A percentile compares a stretch with the other conserved stretches of the same genome.
These are phyloP conservation scores for Acanthiza pusilla DNA, from an alignment of 2,797 vertebrate species.

Conservation along the genomic window DNA sequence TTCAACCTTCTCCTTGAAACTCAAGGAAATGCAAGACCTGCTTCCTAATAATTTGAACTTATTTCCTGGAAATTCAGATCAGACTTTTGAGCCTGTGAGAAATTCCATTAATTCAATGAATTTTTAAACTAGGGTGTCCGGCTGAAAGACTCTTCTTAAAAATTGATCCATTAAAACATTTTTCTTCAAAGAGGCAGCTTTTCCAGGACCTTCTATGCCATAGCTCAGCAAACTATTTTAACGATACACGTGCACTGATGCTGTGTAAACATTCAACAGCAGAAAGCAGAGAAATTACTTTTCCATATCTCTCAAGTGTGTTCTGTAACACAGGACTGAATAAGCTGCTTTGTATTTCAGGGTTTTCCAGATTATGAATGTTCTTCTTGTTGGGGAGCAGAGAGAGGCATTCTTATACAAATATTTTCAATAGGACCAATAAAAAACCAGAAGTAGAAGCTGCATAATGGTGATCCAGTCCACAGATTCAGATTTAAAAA, in stretches of 20 bases:
- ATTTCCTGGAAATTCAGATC: neutral
- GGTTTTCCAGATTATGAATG: neutral
- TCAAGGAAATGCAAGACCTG: neutral
- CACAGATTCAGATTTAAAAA: neutral
- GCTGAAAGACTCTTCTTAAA: neutral
- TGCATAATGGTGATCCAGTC: neutral
- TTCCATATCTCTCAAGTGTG: accelerated
- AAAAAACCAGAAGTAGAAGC: neutral
- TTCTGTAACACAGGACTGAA: neutral
- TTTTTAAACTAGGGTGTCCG: neutral
- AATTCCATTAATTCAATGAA: neutral
- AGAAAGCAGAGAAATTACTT: neutral
- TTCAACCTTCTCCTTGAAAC: neutral
- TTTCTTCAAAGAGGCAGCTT: neutral
- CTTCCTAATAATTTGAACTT: neutral
- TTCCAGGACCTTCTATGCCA: neutral
- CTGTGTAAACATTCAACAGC: neutral
- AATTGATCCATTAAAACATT: neutral
- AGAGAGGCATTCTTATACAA: neutral
- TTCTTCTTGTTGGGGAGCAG: neutral
- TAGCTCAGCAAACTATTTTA: neutral
- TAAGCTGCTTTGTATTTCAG: neutral
- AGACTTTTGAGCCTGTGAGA: neutral
- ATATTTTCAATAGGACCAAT: neutral
- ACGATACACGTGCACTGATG: accelerated